Base-by-base conservation (phyloP, 2,888 invertebrate genomes). In the Tortricodes alternella region DNA sequence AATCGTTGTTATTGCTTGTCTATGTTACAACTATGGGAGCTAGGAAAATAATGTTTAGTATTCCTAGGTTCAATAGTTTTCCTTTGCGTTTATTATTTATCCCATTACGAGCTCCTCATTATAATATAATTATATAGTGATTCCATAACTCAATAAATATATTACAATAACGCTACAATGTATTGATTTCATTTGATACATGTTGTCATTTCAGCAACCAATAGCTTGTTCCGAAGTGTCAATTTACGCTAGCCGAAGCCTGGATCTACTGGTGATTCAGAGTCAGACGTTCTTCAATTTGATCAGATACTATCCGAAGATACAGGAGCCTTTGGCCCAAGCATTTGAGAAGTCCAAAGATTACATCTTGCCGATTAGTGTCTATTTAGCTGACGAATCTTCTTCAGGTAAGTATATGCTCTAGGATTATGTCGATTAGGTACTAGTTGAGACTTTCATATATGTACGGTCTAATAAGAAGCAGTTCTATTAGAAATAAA, bases 281-380 rank as follows among this genome's bases (percentile, higher is more conserved):
- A 84, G 87, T 16, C 83, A 83, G 58, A 85, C 83, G 0, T 90
- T 90, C 63, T 87, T 89, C 68, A 88, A 79, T 61, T 66, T 89
- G 29, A 70, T 90, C 19, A 89, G 85, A 65, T 89, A 83, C 60
- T 89, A 90, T 53, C 87, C 89, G 0, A 89, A 88, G 68, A 79
- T 89, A 32, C 82, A 85, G 44, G 88, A 84, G 21, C 88, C 88
- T 1, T 63, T 90, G 56, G 76, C 74, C 19, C 87, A 81, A 57
- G 89, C 89, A 0, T 89, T 90, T 38, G 71, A 83, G 68, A 72
- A 72, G 46, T 89, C 89, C 1, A 81, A 78, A 60, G 85, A 90
- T 64, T 90, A 90, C 43, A 89, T 90, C 43, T 61, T 90, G 34
- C 89, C 89, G 15, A 89, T 89, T 37, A 83, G 86, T 83, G 79